Base-by-base conservation (phyloP, 2,797 vertebrate species). In the Alfaro cultratus region DNA sequence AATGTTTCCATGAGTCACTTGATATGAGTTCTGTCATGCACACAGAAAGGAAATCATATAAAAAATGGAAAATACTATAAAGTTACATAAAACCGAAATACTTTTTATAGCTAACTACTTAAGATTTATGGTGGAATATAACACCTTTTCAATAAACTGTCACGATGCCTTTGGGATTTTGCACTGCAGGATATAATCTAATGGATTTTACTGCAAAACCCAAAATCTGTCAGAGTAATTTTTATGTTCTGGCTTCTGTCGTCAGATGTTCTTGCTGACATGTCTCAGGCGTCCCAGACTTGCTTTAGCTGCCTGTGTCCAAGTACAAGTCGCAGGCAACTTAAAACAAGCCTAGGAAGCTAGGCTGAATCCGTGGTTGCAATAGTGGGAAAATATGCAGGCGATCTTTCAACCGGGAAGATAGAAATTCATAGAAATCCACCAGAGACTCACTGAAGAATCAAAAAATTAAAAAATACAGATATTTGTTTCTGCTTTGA, bases 291-390 rank as follows among this genome's bases (percentile, higher is more conserved):
- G 93, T 96, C 94, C 96, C 95, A 97, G 97, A 97, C 97, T 98
- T 98, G 97, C 97, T 98, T 98, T 98, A 97, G 97, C 97, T 97
- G 97, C 97, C 97, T 98, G 97, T 96, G 97, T 96, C 86, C 93
- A 94, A 84, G 78, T 86, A 95, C 36, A 89, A 92, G 94, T 92
- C 97, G 78, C 97, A 97, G 97, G 97, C 97, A 98, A 98, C 97
- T 93, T 97, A 98, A 98, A 98, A 98, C 97, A 98, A 98, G 97
- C 97, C 97, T 88, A 16, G 78, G 95, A 97, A 93, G 83, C 95
- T 43, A 85, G 95, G 92, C 2, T 43, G 36, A 70, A 18, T 86
- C 80, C 74, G n/a, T 0, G 10, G 74, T 73, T 26, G 80, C 36
- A 9, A 80, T 16, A 10, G 55, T 5, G 3, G 51, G 53, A 21